Evolutionary conservation across 2,888 invertebrate species (phyloP).

Genomic region (Keiferia lycopersicella): DNA sequence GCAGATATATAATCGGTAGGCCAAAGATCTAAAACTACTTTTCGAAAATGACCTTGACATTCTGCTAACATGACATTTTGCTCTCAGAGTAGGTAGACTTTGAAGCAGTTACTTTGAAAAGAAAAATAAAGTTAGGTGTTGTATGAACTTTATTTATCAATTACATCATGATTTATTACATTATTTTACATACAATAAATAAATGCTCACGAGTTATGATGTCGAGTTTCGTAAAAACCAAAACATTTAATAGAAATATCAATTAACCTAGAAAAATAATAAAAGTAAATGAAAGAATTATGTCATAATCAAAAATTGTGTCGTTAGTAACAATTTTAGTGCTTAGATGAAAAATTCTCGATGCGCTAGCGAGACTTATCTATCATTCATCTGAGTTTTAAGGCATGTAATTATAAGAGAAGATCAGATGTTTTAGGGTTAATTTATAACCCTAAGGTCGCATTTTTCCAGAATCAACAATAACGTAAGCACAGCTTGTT

Average conservation of each 20-base stretch:
- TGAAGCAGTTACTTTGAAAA: not conserved
- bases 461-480: not conserved
- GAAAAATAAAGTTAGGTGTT: slow-evolving; percentile 35
- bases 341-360: too few species aligned
- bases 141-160: slow-evolving; percentile 74
- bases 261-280: slow-evolving; percentile 40
- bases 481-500: not conserved
- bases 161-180: slow-evolving; percentile 74
- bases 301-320: slow-evolving; percentile 1
- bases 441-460: too few species aligned
- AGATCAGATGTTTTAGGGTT: too few species aligned
- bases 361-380: too few species aligned
- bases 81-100: not conserved
- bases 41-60: too few species aligned
- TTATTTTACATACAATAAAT: slow-evolving; percentile 76
- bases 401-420: not conserved
- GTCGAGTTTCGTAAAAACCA: slow-evolving; percentile 63
- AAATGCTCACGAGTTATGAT: slow-evolving; percentile 69
- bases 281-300: slow-evolving; percentile 29
- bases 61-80: not conserved
- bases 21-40: too few species aligned
- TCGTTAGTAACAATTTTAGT: slow-evolving; percentile 14
- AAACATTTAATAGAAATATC: slow-evolving; percentile 43
- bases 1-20: too few species aligned
- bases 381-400: too few species aligned